Evolutionary conservation across 2,888 invertebrate species (phyloP).

Genomic region (Halictus ligatus): DNA sequence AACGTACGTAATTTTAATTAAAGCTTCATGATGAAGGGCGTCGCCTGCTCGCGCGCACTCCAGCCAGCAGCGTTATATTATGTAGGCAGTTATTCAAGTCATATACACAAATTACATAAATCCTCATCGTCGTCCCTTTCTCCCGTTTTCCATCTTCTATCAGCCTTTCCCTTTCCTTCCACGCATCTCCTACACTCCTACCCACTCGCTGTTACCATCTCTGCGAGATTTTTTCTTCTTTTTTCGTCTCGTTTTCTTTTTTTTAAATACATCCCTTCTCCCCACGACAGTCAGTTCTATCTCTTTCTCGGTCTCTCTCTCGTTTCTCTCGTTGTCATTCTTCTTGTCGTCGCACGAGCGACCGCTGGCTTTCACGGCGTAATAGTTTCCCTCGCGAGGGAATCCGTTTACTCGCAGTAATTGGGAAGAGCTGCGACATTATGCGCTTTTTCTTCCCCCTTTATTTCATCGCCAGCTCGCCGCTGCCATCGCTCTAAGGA

Average conservation of each 20-base stretch:
- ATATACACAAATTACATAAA: conserved; percentile 82
- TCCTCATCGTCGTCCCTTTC: conserved; percentile 71
- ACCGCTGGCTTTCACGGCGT: conserved; percentile 66
- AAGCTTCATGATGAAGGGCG: conserved; percentile 79
- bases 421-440: conserved; percentile 67
- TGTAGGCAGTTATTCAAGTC: conserved; percentile 81
- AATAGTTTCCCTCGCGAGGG: conserved; percentile 68
- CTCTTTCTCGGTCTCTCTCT: background rate
- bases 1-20: conserved; percentile 84
- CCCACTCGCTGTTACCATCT: background rate
- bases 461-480: conserved; percentile 45
- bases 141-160: conserved; percentile 45
- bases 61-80: conserved; percentile 76
- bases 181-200: background rate
- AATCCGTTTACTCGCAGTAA: conserved; percentile 69
- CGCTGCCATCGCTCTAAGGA: conserved; percentile 43
- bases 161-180: conserved; percentile 43
- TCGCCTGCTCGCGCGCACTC: conserved; percentile 69
- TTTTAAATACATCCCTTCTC: background rate
- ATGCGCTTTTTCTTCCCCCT: conserved; percentile 59
- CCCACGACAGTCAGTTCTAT: background rate
- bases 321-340: conserved; percentile 36
- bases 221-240: background rate
- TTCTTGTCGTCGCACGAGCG: conserved; percentile 51
- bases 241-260: background rate